These are phyloP conservation scores for Sitobion miscanthi DNA, from an alignment of 1,140 invertebrate species.

Conservation along the genomic window DNA sequence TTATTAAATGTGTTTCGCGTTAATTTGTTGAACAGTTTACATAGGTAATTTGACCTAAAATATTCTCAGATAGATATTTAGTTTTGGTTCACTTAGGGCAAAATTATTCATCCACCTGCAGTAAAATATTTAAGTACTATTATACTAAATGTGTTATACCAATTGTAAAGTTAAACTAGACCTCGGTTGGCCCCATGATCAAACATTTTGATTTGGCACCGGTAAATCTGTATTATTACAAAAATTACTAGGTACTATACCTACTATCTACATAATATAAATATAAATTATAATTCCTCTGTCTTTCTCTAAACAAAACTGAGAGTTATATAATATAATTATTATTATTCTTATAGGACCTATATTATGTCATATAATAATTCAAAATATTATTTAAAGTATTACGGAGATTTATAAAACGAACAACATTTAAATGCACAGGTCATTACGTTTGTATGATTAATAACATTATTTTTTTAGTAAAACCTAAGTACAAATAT, in stretches of 20 bases:
- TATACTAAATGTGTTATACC: background rate
- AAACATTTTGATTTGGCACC: background rate
- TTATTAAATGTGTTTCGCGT: background rate
- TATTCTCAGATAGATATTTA: background rate
- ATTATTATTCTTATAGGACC: background rate
- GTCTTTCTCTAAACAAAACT: background rate
- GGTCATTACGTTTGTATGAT: background rate
- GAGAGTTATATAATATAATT: too few relatives aligned
- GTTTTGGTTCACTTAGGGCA: background rate
- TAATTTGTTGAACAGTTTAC: background rate
- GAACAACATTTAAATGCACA: background rate
- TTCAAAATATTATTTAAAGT: background rate
- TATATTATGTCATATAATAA: background rate
- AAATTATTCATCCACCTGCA: background rate
- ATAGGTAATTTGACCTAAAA: background rate
- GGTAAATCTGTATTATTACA: background rate
- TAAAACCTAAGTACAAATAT: background rate
- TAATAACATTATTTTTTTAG: background rate
- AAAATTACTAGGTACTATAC: background rate
- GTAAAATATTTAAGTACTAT: background rate
- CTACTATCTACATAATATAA: too few relatives aligned
- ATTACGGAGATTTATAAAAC: background rate
- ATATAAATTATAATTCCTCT: background rate
- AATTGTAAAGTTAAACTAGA: background rate
- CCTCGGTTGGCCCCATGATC: background rate